Evolutionary conservation across 1,140 invertebrate species (phyloP), one percentile per base, ranked within the genome.

Genomic region (Lamellibrachia luymesi): DNA sequence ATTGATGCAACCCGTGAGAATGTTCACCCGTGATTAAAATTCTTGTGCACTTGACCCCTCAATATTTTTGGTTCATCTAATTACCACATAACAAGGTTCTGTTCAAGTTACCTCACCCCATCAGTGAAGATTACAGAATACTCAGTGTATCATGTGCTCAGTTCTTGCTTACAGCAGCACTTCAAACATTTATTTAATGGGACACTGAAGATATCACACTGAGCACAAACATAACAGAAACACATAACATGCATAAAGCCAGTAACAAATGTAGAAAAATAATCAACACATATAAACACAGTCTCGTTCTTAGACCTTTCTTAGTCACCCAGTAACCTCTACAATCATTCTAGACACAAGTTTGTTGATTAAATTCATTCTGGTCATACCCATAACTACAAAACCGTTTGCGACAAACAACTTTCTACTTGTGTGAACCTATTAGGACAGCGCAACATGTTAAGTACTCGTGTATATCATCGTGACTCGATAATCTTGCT

Each of bases 261-360:
- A 80, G 64, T 80, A 80, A 80, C 64, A 80, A 80, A 80, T 80
- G 64, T 80, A 80, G 64, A 80, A 80, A 80, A 80, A 80, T 22
- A 80, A 80, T 80, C 64, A 80, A 80, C 64, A 80, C 64, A 80
- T 80, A 80, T 17, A 80, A 10, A 80, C 25, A 56, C 52, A 80
- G 64, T 17, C 7, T 80, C 64, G 64, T 80, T 22, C 17, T 80
- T 80, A 22, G 64, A 80, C 2, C 64, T 8, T 10, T 22, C 64
- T 17, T 17, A 80, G 64, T 56, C 52, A 56, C 6, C 13, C 13
- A 13, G 64, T 22, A 80, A 17, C 64, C 25, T 8, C 25, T 80
- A 80, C 52, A 56, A 22, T 80, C 64, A 80, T 80, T 80, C 5
- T 80, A 80, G 7, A 2, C 2, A 22, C 13, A 80, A 17, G 64